phyloP scores from a whole-genome alignment of 2,888 invertebrate species.

The Charanyca ferruginea region DNA sequence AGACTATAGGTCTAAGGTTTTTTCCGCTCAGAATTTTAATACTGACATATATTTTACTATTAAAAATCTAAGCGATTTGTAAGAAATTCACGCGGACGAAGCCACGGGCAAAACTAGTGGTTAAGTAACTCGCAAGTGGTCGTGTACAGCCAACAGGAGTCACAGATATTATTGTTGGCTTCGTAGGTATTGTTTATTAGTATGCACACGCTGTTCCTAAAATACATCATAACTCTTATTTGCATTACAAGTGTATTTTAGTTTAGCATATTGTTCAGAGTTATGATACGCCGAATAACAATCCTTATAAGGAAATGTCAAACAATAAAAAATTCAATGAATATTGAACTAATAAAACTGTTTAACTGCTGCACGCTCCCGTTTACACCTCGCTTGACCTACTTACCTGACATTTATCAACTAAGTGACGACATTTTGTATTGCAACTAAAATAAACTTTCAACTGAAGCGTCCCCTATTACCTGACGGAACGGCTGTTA shows the following conservation, averaged over 20 bases:
- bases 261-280: conserved; percentile 8
- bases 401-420: conserved; percentile 81
- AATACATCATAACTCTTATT: conserved; percentile 9
- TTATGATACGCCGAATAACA: neutral
- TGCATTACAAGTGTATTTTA: conserved; percentile 17
- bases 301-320: conserved; percentile 21
- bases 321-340: conserved; percentile 55
- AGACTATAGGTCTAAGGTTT: no score
- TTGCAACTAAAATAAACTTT: conserved; percentile 71
- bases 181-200: conserved; percentile 12
- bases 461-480: conserved; percentile 49
- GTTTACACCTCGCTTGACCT: conserved; percentile 80
- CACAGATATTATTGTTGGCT: conserved; percentile 24
- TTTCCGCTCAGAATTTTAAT: no score
- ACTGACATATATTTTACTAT: no score
- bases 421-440: conserved; percentile 74
- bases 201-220: conserved; percentile 4
- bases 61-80: no score
- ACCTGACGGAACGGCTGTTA: conserved; percentile 28
- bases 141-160: neutral
- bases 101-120: no score
- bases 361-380: conserved; percentile 74
- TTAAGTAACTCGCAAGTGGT: neutral
- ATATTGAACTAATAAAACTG: conserved; percentile 74
- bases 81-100: no score